Evolutionary conservation across 2,888 invertebrate genomes (phyloP), one percentile per base, ranked within the genome.

Genomic region (Polydrusus cervinus): DNA sequence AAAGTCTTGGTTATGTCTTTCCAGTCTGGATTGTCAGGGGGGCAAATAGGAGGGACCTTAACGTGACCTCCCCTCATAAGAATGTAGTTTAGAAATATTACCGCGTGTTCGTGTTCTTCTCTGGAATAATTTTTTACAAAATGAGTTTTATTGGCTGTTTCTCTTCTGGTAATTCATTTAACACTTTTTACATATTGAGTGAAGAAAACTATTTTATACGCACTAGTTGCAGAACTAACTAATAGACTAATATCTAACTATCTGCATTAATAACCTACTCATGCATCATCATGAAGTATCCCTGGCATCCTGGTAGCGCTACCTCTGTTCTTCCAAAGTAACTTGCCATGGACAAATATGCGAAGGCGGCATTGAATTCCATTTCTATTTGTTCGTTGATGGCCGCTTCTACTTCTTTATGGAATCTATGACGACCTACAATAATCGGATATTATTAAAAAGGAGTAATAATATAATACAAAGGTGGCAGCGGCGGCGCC

Each of bases 321-420:
- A 89, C 83, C 38, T 88, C 87, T 0, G 85, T 87, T 55, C 88
- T 83, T 13, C 88, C 88, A 49, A 60, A 78, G 34, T 72, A 70
- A 55, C 70, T 57, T 14, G 74, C 89, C 91, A 92, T 90, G 10
- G 91, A 89, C 77, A 92, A 84, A 84, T 92, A 92, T 62, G 88
- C 87, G 83, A 90, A 91, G 78, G 89, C 89, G 16, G 92, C 91
- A 77, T 89, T 89, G 13, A 92, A 86, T 84, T 92, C 92, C 69
- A 87, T 84, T 79, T 89, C 88, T 78, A 90, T 89, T 84, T 92
- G 91, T 55, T 87, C 84, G 82, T 91, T 91, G 45, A 91, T 79
- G 16, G 85, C 86, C 16, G 84, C 84, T 84, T 91, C 90, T 10
- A 87, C 85, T 79, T 90, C 89, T 78, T 86, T 78, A 71, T 87